Evolutionary conservation across 2,113 vertebrate genomes (phyloP).

Genomic region (Thinocorus orbignyianus): DNA sequence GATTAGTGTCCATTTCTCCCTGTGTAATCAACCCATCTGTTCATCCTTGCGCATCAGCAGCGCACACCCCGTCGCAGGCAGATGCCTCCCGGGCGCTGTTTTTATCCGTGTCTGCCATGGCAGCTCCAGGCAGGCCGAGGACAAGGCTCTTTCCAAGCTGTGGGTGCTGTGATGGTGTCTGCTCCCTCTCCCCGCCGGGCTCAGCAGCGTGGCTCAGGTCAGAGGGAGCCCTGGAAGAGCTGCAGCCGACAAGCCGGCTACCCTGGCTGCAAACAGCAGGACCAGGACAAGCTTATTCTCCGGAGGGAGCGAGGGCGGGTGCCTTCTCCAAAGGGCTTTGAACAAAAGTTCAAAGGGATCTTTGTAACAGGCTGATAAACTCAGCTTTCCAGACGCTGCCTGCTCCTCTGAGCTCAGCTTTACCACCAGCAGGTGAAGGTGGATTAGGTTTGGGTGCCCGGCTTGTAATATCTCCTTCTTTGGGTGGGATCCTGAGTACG

Average conservation of each 20-base stretch:
- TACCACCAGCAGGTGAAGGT: neutral
- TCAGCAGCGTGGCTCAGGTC: neutral
- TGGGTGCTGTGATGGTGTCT: accelerated
- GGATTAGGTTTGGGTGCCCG: neutral
- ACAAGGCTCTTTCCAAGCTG: neutral
- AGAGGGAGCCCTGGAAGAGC: neutral
- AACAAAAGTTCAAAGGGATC: neutral
- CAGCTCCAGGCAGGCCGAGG: neutral
- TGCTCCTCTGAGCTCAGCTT: neutral
- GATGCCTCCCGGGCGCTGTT: neutral
- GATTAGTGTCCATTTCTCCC: constrained; percentile 59
- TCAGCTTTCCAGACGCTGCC: neutral
- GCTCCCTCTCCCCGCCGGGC: neutral
- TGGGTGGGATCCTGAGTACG: accelerated
- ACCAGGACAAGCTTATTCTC: neutral
- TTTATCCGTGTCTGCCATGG: neutral
- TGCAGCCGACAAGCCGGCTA: neutral
- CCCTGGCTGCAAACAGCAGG: accelerated
- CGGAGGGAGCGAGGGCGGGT: accelerated
- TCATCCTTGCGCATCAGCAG: neutral
- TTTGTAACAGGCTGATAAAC: neutral
- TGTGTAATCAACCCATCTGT: constrained; percentile 49
- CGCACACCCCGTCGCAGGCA: neutral
- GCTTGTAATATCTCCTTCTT: neutral
- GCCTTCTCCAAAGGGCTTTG: neutral